A percentile compares a stretch with the other conserved stretches of the same genome.
Conservation (phyloP, 1,140 invertebrate species). For the Pseudomyrmex sp. region DNA sequence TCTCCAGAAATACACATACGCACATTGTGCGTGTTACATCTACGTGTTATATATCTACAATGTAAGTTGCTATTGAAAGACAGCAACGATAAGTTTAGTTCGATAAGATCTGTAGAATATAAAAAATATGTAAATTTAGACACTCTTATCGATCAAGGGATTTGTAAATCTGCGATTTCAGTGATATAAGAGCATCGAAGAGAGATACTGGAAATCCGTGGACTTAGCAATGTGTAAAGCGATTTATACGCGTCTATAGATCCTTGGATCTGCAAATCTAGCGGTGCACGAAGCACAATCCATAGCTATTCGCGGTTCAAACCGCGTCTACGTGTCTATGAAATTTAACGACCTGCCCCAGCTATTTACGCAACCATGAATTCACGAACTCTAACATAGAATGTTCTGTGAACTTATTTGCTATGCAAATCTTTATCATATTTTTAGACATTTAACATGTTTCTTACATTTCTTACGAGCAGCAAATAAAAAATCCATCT, state of each 20-base stretch:
- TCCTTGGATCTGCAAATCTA: constrained; percentile 3
- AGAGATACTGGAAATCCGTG: not conserved
- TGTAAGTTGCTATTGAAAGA: not conserved
- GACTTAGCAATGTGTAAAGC: constrained; percentile 10
- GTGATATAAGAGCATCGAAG: not conserved
- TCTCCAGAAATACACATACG: no score
- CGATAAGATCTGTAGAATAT: not conserved
- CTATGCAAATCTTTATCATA: not conserved
- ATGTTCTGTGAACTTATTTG: not conserved
- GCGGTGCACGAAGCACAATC: not conserved
- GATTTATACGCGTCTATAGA: constrained; percentile 8
- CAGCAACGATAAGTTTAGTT: not conserved
- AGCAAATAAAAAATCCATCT: no score
- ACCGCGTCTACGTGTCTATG: constrained; percentile 6
- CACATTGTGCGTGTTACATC: no score
- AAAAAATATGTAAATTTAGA: not conserved
- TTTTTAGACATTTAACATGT: no score
- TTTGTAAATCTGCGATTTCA: not conserved
- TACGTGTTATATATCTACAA: not conserved
- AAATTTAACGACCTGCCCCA: constrained; percentile 39
- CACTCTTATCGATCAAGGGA: not conserved
- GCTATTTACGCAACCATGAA: constrained; percentile 33
- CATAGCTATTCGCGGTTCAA: constrained; percentile 19
- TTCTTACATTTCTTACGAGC: no score
- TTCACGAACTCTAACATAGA: not conserved